Conservation (phyloP, 2,113 vertebrate species). For the Megalops atlanticus region DNA sequence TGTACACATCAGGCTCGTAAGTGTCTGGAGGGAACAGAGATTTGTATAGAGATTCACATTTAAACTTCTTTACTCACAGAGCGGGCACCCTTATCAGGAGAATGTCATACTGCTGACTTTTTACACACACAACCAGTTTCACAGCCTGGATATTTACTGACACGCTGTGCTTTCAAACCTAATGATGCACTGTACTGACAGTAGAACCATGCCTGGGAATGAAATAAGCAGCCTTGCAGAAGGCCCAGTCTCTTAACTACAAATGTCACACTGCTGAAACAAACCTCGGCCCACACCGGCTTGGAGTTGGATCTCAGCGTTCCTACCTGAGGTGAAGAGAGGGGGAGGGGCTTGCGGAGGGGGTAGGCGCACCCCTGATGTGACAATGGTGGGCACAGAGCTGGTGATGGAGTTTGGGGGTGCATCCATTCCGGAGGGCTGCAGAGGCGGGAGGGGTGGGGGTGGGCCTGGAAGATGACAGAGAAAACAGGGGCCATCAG, state of each 20-base stretch:
- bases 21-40: conserved; percentile 76
- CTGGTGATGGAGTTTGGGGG: conserved; percentile 93
- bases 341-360: conserved; percentile 84
- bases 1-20: conserved; percentile 93
- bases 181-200: no score
- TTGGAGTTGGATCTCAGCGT: no score
- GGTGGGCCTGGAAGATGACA: conserved; percentile 81
- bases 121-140: neutral
- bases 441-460: conserved; percentile 89
- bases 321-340: conserved; percentile 87
- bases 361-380: conserved; percentile 89
- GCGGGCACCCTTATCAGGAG: no score
- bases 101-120: no score
- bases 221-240: no score
- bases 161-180: no score
- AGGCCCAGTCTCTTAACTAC: no score
- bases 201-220: no score
- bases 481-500: no score
- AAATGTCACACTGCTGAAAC: no score
- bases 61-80: neutral
- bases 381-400: conserved; percentile 92
- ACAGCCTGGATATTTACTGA: no score
- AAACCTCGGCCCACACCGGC: no score
- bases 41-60: neutral
- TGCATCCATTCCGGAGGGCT: conserved; percentile 91